Conservation (phyloP, 2,888 invertebrate genomes). For the Tineola bisselliella region DNA sequence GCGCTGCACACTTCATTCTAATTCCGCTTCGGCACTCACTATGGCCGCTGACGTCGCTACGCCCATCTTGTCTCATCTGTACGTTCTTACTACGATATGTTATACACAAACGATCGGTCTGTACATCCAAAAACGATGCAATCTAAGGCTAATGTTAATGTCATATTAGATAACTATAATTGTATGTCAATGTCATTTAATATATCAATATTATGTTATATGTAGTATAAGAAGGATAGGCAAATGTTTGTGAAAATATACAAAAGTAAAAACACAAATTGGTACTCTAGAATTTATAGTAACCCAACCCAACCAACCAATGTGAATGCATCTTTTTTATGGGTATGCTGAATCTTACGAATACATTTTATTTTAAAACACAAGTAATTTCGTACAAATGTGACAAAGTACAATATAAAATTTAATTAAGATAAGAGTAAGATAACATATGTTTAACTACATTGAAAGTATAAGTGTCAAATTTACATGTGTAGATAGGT, state of each 20-base stretch:
- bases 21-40: conserved; percentile 59
- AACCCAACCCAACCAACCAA: too few relatives aligned
- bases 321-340: too few relatives aligned
- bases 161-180: not conserved
- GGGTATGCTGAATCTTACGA: not conserved
- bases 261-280: too few relatives aligned
- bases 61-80: not conserved
- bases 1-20: conserved; percentile 53
- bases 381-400: not conserved
- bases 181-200: too few relatives aligned
- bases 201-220: too few relatives aligned
- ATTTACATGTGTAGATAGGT: too few relatives aligned
- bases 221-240: too few relatives aligned
- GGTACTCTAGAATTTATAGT: too few relatives aligned
- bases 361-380: not conserved
- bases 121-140: not conserved
- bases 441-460: not conserved
- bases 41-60: conserved; percentile 9
- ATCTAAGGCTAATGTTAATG: not conserved
- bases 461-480: not conserved
- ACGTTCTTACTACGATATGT: not conserved
- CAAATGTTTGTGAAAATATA: too few relatives aligned
- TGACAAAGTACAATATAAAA: not conserved
- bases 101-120: not conserved
- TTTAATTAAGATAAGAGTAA: not conserved